Base-by-base conservation (phyloP, 2,797 vertebrate species). In the Gallirallus australis region DNA sequence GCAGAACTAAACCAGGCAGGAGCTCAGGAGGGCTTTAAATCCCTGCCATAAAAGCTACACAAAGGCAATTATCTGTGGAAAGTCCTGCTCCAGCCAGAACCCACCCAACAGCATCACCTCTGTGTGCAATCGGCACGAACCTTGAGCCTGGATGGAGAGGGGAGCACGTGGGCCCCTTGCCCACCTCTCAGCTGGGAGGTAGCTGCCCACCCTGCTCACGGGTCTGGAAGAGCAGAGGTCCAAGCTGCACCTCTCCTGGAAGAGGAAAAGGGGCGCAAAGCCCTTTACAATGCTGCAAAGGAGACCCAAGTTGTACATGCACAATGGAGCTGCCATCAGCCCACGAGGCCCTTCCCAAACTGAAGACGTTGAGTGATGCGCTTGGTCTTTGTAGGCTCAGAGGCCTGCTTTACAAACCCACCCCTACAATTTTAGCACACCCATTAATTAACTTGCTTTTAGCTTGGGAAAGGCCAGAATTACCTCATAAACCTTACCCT, bases 51-150 rank as follows among this genome's bases (percentile, higher is more conserved):
- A 78, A 66, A 4, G 24, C 45, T 81, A 37, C 48, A 54, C 47
- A 47, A 70, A 88, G 45, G 37, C 45, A 76, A 27, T n/a, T 24
- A 37, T 9, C 65, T 15, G 31, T 1, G 1, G 59, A 53, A 83
- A 53, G 64, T 25, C 50, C 53, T 52, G 27, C 19, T 37, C n/a
- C 27, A 33, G 42, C n/a, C 40, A 3, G 39, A 82, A 40, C 56
- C 42, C 59, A 35, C 37, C 66, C 66, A 59, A 23, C 19, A 47
- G 28, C 73, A 59, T n/a, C 82, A 19, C 15, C 33, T 65, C 63
- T 6, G 6, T 0, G 11, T 8, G 17, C 5, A 1, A n/a, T 35
- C 11, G 3, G 20, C 45, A 20, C 1, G 1, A 33, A 28, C 48
- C 5, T 18, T 3, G 2, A 87, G 61, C 17, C 11, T 13, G 20